Conservation (phyloP, 1,140 invertebrate genomes). For the Paracyclopina nana region DNA sequence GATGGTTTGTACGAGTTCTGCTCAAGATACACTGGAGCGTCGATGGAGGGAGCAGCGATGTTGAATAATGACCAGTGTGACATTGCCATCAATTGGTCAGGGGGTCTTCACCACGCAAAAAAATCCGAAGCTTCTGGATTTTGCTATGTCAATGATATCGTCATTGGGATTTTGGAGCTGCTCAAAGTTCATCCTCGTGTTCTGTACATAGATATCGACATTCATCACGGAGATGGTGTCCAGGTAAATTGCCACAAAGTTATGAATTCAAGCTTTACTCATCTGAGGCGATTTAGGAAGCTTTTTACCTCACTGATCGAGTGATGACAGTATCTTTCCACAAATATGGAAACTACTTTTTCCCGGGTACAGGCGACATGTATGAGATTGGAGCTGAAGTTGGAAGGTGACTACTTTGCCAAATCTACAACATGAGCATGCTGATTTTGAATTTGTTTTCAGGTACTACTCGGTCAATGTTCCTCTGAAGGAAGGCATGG, state of each 20-base stretch:
- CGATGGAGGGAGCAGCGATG: slow-evolving; percentile 80
- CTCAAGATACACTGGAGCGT: slow-evolving; percentile 89
- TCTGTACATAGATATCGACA: slow-evolving; percentile 97
- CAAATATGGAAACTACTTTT: slow-evolving; percentile 96
- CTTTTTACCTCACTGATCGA: slow-evolving; percentile 92
- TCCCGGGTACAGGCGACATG: slow-evolving; percentile 63
- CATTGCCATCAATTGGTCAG: slow-evolving; percentile 98
- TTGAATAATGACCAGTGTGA: slow-evolving; percentile 83
- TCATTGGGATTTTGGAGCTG: slow-evolving; percentile 89
- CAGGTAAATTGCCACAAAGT: too few species aligned
- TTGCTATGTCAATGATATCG: slow-evolving; percentile 97
- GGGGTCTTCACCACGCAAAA: slow-evolving; percentile 96
- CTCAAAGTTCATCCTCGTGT: slow-evolving; percentile 81
- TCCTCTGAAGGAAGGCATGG: slow-evolving; percentile 86
- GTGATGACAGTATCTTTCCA: slow-evolving; percentile 99
- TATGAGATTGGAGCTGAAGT: slow-evolving; percentile 43
- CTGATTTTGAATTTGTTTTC: too few species aligned
- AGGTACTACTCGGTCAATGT: slow-evolving; percentile 93
- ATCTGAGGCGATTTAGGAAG: too few species aligned
- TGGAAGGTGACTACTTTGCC: too few species aligned
- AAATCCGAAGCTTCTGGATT: slow-evolving; percentile 97
- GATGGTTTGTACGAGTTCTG: slow-evolving; percentile 91
- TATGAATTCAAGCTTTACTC: too few species aligned
- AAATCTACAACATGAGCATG: too few species aligned
- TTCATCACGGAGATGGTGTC: slow-evolving; percentile 97